Evolutionary conservation across 2,797 vertebrate species (phyloP), one percentile per base, ranked within the genome.

Genomic region (Liparis tanakae): DNA sequence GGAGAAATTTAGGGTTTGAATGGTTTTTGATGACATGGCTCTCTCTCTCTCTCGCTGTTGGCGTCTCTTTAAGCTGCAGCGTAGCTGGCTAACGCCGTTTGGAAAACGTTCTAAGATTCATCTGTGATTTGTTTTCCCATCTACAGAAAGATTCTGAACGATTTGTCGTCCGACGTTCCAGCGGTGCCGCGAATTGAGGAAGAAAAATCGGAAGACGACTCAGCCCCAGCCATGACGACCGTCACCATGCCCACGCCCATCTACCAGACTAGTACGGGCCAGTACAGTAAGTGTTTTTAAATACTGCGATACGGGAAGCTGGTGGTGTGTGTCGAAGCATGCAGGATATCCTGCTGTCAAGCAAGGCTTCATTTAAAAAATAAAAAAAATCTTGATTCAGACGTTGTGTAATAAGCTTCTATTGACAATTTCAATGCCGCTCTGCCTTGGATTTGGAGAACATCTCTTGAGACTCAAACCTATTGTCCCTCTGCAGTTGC

Each of bases 241-340:
- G 98, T 99, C 77, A 98, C 97, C 58, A 96, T 99, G 96, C 98
- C 98, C 86, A 98, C 98, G 56, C 98, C 98, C n/a, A 99, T 99
- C 87, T 99, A 99, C 90, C 98, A 99, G 92, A 99, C 98, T 69
- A 99, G 98, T 96, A 99, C 96, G 69, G 98, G 98, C 85, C 98
- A 99, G 91, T 99, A 99, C 89, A 99, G 98, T 99, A 91, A 92
- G 98, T 96, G 14, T 51, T 41, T 68, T n/a, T 20, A 0, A 0
- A 30, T 8, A 13, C 13, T 51, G 10, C 13, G 7, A 70, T 10
- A 51, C 62, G 48, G 51, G 63, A 61, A 50, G 37, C 14, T 51
- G 0, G 18, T 36, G 37, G 4, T 56, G 20, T 46, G 33, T 48
- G 22, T 61, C 39, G 18, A 64, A 63, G 63, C 33, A 14, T 46